These are phyloP conservation scores for Rhinoderma darwinii DNA, from an alignment of 2,113 vertebrate species.

Conservation along the genomic window DNA sequence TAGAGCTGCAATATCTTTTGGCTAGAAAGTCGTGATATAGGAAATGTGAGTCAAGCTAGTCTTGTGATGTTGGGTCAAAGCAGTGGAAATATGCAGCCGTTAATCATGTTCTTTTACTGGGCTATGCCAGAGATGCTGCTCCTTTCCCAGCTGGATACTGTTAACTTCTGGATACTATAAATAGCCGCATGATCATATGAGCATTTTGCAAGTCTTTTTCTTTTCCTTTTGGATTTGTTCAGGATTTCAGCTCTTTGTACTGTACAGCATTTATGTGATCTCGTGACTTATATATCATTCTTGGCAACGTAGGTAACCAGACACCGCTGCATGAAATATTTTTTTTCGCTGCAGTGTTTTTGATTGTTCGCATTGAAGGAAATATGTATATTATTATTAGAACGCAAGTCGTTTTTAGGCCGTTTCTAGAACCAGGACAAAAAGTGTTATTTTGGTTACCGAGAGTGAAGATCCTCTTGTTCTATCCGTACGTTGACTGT, in stretches of 20 bases:
- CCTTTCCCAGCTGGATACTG: conserved; percentile 46
- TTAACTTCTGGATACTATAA: conserved; percentile 51
- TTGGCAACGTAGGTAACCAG: conserved; percentile 1
- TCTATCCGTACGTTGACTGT: neutral
- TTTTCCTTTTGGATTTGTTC: conserved; percentile 34
- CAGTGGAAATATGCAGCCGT: conserved; percentile 44
- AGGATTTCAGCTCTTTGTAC: neutral
- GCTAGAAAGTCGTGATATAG: neutral
- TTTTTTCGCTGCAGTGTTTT: neutral
- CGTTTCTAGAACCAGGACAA: neutral
- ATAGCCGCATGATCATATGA: conserved; percentile 40
- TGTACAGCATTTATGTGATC: conserved; percentile 10
- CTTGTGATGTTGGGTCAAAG: conserved; percentile 51
- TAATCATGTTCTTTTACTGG: conserved; percentile 45
- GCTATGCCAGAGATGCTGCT: conserved; percentile 10
- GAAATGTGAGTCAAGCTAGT: conserved; percentile 44
- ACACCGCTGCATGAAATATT: neutral
- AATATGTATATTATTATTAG: neutral
- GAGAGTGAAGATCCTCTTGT: neutral
- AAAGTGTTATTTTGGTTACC: neutral
- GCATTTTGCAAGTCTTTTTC: neutral
- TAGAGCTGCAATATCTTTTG: neutral
- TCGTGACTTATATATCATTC: neutral
- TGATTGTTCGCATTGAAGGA: neutral
- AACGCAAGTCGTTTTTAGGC: too few relatives aligned